Percentiles rank a stretch among this genome's conserved stretches.
phyloP scores from a whole-genome alignment of 1,140 invertebrate species.

The Glossosoma conforme region DNA sequence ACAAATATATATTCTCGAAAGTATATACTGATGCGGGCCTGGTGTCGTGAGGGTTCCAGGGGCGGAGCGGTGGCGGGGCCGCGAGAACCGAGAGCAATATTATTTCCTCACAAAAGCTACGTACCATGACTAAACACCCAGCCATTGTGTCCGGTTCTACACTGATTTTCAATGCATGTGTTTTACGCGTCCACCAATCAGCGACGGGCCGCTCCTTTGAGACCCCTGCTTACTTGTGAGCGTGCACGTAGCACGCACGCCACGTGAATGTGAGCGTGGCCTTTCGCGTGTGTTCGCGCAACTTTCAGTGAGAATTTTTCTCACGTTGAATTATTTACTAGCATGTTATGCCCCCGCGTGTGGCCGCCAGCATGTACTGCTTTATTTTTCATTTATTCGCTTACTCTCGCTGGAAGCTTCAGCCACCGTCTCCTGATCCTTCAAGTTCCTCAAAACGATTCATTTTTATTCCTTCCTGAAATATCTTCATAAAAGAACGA shows the following conservation, averaged over 20 bases:
- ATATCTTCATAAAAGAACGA: too few species aligned
- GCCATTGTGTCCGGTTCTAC: conserved; percentile 31
- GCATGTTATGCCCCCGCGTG: too few species aligned
- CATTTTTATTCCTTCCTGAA: too few species aligned
- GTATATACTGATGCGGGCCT: too few species aligned
- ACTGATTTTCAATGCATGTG: conserved; percentile 33
- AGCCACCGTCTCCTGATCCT: too few species aligned
- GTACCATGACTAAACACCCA: conserved; percentile 27
- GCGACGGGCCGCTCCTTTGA: conserved; percentile 20
- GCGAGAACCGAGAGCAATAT: conserved; percentile 25
- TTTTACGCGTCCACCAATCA: conserved; percentile 31
- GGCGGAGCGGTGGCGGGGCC: neutral
- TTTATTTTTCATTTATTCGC: too few species aligned
- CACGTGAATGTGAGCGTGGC: neutral
- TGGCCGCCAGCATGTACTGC: too few species aligned
- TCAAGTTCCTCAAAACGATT: too few species aligned
- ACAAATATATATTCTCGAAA: too few species aligned
- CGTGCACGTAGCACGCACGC: neutral
- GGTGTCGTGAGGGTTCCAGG: neutral
- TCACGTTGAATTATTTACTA: too few species aligned
- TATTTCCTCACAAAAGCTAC: conserved; percentile 31
- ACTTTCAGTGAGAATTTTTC: conserved; percentile 4
- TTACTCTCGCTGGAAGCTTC: too few species aligned
- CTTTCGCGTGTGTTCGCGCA: conserved; percentile 3
- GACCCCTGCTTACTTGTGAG: conserved; percentile 1